Conservation (phyloP, 2,797 vertebrate species). For the Chloroceryle amazona region DNA sequence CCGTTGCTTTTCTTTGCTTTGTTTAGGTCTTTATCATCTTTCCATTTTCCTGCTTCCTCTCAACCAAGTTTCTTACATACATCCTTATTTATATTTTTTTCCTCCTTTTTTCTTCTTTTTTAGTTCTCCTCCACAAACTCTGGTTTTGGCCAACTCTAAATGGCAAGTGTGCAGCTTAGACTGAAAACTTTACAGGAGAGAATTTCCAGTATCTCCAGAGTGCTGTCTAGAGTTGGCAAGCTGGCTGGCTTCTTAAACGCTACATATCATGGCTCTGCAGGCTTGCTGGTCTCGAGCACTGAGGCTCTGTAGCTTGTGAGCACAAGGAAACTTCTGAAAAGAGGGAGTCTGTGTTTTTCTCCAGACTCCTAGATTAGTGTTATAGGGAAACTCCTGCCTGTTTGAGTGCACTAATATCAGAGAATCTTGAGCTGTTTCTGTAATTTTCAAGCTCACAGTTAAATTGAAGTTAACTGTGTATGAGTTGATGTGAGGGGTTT, state of each 20-base stretch:
- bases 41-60: background rate
- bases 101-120: background rate
- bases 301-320: background rate
- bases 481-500: background rate
- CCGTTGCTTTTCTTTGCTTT: background rate
- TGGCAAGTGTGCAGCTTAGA: accelerated
- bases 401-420: background rate
- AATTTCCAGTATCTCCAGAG: background rate
- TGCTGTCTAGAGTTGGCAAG: background rate
- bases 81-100: background rate
- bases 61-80: background rate
- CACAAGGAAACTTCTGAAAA: background rate
- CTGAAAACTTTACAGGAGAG: background rate
- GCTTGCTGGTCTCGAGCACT: accelerated
- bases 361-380: background rate
- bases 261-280: background rate
- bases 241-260: background rate
- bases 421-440: background rate
- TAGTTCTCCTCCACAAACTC: background rate
- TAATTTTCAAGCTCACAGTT: background rate
- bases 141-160: background rate
- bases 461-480: background rate
- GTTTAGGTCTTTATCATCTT: background rate
- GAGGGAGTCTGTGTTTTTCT: background rate
- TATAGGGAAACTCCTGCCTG: background rate